Evolutionary conservation across 2,113 vertebrate species (phyloP).

Genomic region (Forbesichthys agassizii): DNA sequence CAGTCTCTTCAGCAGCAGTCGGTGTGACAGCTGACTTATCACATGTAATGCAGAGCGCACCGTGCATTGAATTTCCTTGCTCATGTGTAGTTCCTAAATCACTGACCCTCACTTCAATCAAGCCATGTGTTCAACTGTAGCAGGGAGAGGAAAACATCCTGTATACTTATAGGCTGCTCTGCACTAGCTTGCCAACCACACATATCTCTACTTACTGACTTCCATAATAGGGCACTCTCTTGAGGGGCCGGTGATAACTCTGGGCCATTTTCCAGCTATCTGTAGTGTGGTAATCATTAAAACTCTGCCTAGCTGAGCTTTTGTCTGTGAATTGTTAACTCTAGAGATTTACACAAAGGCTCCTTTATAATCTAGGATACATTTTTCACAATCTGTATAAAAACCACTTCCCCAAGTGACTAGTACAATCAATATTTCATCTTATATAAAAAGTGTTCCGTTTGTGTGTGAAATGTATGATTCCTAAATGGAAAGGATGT

Average conservation of each 20-base stretch:
- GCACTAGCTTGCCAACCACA: slow-evolving; percentile 42
- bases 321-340: slow-evolving; percentile 46
- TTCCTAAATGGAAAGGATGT: too few relatives aligned
- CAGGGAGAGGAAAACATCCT: slow-evolving; percentile 34
- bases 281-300: slow-evolving; percentile 43
- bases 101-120: slow-evolving; percentile 43
- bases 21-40: slow-evolving; percentile 64
- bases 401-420: slow-evolving; percentile 27
- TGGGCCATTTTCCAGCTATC: slow-evolving; percentile 47
- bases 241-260: slow-evolving; percentile 25
- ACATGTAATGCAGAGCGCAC: slow-evolving; percentile 56
- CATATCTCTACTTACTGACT: slow-evolving; percentile 50
- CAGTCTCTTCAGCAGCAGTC: slow-evolving; percentile 34
- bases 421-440: slow-evolving; percentile 24
- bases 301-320: slow-evolving; percentile 17
- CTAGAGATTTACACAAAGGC: slow-evolving; percentile 40
- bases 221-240: slow-evolving; percentile 52
- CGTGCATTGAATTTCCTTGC: slow-evolving; percentile 57
- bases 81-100: slow-evolving; percentile 64
- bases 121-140: slow-evolving; percentile 19
- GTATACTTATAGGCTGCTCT: slow-evolving; percentile 40
- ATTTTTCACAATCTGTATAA: slow-evolving; percentile 49
- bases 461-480: too few relatives aligned
- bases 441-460: background rate
- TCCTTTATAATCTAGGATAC: slow-evolving; percentile 44